A percentile compares a stretch with the other conserved stretches of the same genome.
Evolutionary conservation across 1,140 invertebrate genomes (phyloP).

Genomic region (Zaprionus kolodkinae): DNA sequence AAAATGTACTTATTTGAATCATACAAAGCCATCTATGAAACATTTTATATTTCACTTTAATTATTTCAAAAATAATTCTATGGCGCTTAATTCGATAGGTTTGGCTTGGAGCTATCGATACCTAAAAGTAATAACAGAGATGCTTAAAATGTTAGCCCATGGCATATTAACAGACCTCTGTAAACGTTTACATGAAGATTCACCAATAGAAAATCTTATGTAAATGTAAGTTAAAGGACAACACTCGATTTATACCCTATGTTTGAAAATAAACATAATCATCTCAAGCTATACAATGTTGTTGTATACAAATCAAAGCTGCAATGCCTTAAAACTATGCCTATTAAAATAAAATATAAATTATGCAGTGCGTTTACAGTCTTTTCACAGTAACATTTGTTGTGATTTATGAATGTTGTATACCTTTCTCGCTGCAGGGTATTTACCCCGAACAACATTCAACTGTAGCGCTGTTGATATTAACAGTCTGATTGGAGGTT

Average conservation of each 20-base stretch:
- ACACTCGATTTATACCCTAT: neutral
- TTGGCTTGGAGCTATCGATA: neutral
- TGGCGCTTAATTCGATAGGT: neutral
- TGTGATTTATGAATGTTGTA: neutral
- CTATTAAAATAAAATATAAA: neutral
- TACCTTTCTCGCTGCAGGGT: neutral
- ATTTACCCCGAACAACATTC: neutral
- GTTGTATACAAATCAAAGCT: neutral
- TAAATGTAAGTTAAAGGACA: neutral
- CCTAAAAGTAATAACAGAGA: neutral
- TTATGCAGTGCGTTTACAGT: neutral
- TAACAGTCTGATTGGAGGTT: slow-evolving; percentile 43
- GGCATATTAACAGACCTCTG: neutral
- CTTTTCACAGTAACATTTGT: neutral
- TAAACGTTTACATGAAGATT: slow-evolving; percentile 6
- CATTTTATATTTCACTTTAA: neutral
- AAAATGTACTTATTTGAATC: neutral
- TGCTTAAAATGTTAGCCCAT: neutral
- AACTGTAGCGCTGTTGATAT: slow-evolving; percentile 10
- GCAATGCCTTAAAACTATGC: neutral
- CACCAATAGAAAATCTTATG: neutral
- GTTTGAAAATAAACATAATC: neutral
- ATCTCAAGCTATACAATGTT: neutral
- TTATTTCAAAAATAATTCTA: neutral
- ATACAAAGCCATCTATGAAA: neutral